Base-by-base conservation (phyloP, 2,888 invertebrate genomes). In the Drosophila nigricruria region DNA sequence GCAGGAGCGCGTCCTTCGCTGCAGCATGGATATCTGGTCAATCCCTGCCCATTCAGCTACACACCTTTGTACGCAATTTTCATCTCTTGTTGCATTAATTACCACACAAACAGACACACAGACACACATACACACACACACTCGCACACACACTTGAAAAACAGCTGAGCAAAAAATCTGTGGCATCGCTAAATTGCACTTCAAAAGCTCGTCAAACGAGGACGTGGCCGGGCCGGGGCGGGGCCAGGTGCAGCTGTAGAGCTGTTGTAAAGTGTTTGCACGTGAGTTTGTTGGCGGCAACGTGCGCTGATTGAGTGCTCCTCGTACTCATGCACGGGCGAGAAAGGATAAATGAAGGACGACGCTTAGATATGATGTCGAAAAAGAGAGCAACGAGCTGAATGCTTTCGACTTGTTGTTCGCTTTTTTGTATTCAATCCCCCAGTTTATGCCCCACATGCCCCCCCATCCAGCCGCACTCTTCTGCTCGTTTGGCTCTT, bases 291-390 rank as follows among this genome's bases (percentile, higher is more conserved):
- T 84, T 75, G 89, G 78, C 85, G 82, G 81, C 84, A 79, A 88
- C 82, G 82, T 86, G 88, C 76, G 86, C 84, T 88, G 89, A 89
- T 90, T 90, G 90, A 88, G 90, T 88, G 75, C 85, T 77, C 42
- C 71, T 73, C 65, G 58, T 61, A 66, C 65, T 50, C 66, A 65
- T 59, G 59, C 65, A 77, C 60, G 49, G 67, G 64, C 60, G 58
- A 49, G 49, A 78, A 89, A 84, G 89, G 89, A 84, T 89, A 84
- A 84, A 84, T 89, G 89, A 84, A 84, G 84, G 84, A 89, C 83
- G 84, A 69, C 67, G 88, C 78, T 84, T 89, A 84, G 89, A 83
- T 89, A 73, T 80, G 87, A 83, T 71, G 87, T 71, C 27, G 49
- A 52, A 42, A 63, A 57, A 38, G 47, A 52, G 62, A 52, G 62